Evolutionary conservation across 2,888 invertebrate species (phyloP).

Genomic region (Epinotia bilunana): DNA sequence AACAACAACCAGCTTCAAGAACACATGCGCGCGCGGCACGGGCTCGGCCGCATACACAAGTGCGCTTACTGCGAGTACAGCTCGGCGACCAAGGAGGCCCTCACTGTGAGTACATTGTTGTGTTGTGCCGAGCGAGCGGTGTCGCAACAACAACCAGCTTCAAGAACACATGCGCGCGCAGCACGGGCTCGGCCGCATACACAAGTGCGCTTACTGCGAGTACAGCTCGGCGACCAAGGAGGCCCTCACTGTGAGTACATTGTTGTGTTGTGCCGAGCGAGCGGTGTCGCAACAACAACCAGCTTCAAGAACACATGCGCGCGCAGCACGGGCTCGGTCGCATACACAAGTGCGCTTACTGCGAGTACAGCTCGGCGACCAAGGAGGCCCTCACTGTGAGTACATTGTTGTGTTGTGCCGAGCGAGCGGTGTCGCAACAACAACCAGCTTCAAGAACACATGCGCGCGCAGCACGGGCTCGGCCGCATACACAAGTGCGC

Average conservation of each 20-base stretch:
- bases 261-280: no score
- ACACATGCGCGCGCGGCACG: constrained; percentile 76
- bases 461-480: constrained; percentile 73
- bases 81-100: constrained; percentile 76
- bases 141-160: constrained; percentile 75
- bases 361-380: constrained; percentile 76
- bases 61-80: constrained; percentile 78
- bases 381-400: constrained; percentile 71
- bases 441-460: constrained; percentile 76
- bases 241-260: constrained; percentile 65
- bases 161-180: constrained; percentile 76
- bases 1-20: constrained; percentile 77
- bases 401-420: no score
- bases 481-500: constrained; percentile 75
- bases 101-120: no score
- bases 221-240: constrained; percentile 78
- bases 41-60: constrained; percentile 73
- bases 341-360: constrained; percentile 77
- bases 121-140: no score
- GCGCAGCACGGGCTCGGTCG: constrained; percentile 73
- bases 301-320: constrained; percentile 75
- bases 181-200: constrained; percentile 73
- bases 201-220: constrained; percentile 77
- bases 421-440: constrained; percentile 77
- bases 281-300: constrained; percentile 75